Conservation (phyloP, 2,888 invertebrate genomes). For the Rhagonycha fulva region DNA sequence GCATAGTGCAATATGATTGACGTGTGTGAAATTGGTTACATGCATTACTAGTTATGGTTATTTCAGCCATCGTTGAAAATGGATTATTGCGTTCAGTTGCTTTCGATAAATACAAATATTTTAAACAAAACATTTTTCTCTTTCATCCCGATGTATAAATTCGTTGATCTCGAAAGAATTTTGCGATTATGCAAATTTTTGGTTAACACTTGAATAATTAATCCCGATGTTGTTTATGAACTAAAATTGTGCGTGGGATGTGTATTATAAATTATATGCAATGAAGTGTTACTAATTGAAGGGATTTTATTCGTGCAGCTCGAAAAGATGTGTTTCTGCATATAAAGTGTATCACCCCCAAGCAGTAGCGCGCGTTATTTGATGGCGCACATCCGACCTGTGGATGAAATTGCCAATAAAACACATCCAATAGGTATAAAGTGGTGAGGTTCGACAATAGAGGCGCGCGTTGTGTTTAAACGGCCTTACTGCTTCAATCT, state of each 20-base stretch:
- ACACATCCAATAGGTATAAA: conserved; percentile 33
- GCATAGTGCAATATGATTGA: conserved; percentile 25
- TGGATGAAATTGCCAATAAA: conserved; percentile 34
- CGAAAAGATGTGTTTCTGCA: conserved; percentile 26
- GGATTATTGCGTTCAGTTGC: conserved; percentile 22
- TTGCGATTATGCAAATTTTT: background rate
- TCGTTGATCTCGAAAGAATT: background rate
- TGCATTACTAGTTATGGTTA: conserved; percentile 29
- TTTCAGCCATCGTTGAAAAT: conserved; percentile 25
- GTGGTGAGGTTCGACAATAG: conserved; percentile 34
- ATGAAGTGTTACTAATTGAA: conserved; percentile 21
- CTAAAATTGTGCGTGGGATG: background rate
- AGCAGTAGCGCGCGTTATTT: conserved; percentile 30
- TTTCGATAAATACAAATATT: conserved; percentile 9
- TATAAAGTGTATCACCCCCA: conserved; percentile 26
- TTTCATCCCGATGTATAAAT: background rate
- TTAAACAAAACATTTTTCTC: background rate
- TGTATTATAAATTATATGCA: conserved; percentile 1
- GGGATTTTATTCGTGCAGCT: conserved; percentile 17
- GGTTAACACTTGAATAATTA: background rate
- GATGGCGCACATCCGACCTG: conserved; percentile 33
- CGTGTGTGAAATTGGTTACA: conserved; percentile 31
- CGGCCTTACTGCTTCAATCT: conserved; percentile 44
- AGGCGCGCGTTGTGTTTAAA: conserved; percentile 36
- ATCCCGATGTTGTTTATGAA: background rate